Conservation (phyloP, 2,797 vertebrate genomes). For the Myripristis murdjan region DNA sequence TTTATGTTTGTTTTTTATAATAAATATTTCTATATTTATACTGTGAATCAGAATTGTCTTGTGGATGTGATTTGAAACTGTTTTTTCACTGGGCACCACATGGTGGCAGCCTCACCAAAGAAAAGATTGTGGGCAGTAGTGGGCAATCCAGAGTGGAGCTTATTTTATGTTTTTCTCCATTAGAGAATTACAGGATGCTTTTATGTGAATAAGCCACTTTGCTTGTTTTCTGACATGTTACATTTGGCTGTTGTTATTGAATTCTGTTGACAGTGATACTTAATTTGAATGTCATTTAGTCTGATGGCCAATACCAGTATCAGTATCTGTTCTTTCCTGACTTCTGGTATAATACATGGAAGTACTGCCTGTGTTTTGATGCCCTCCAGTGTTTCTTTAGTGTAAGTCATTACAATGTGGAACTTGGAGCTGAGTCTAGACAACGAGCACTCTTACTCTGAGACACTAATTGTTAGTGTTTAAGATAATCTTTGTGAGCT, state of each 20-base stretch:
- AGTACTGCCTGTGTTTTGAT: not conserved
- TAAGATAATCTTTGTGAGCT: not conserved
- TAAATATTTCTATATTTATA: conserved; percentile 49
- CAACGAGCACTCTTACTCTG: not conserved
- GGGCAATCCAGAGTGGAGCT: not conserved
- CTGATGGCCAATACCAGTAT: not conserved
- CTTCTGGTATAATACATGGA: not conserved
- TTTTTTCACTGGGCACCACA: conserved; percentile 53
- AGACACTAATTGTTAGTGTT: not conserved
- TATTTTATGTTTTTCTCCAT: too few species aligned
- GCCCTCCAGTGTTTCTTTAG: not conserved
- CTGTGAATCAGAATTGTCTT: conserved; percentile 1
- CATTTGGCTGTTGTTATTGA: not conserved
- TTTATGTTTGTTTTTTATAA: conserved; percentile 23
- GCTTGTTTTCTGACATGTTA: not conserved
- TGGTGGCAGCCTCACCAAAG: conserved; percentile 63
- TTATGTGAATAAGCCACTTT: not conserved
- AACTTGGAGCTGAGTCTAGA: not conserved
- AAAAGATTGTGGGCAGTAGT: not conserved
- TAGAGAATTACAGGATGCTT: not conserved
- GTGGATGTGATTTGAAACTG: conserved; percentile 10
- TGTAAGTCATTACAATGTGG: not conserved
- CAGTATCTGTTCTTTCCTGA: not conserved
- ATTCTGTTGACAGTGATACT: not conserved
- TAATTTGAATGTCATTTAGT: not conserved